Conservation (phyloP, 2,888 invertebrate genomes). For the Protonemura montana region DNA sequence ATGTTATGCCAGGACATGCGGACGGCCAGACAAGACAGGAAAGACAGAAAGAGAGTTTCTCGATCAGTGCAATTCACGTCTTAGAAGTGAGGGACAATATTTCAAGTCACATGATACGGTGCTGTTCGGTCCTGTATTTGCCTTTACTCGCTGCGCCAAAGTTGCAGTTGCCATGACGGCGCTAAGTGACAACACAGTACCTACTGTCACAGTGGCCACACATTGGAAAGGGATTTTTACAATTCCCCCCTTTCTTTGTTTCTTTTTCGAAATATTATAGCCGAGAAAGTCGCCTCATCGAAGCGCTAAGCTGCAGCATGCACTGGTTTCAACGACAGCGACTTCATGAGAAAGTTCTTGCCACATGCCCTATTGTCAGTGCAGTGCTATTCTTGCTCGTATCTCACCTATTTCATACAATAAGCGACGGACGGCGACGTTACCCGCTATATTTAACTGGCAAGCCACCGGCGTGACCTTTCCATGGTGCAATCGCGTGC, state of each 20-base stretch:
- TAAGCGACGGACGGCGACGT: not conserved
- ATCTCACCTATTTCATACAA: not conserved
- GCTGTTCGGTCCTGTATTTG: not conserved
- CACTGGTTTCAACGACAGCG: not conserved
- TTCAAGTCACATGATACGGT: not conserved
- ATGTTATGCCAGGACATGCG: not conserved
- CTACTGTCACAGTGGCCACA: no score
- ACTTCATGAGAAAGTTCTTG: not conserved
- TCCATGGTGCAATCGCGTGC: constrained; percentile 19
- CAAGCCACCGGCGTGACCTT: not conserved
- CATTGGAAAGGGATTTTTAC: not conserved
- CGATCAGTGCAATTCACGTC: not conserved
- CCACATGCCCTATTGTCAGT: not conserved
- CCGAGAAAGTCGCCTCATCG: not conserved
- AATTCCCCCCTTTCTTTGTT: not conserved
- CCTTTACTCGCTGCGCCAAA: not conserved
- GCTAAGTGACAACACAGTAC: not conserved
- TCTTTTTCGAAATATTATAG: not conserved
- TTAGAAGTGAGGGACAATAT: not conserved
- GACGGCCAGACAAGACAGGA: not conserved
- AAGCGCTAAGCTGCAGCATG: not conserved
- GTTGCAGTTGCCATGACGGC: not conserved
- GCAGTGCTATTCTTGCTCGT: not conserved
- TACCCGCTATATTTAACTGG: not conserved
- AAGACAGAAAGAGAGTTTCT: not conserved